Percentiles rank a stretch among this genome's conserved stretches.
Evolutionary conservation across 2,797 vertebrate species (phyloP).

Genomic region (Sorex maritimensis): DNA sequence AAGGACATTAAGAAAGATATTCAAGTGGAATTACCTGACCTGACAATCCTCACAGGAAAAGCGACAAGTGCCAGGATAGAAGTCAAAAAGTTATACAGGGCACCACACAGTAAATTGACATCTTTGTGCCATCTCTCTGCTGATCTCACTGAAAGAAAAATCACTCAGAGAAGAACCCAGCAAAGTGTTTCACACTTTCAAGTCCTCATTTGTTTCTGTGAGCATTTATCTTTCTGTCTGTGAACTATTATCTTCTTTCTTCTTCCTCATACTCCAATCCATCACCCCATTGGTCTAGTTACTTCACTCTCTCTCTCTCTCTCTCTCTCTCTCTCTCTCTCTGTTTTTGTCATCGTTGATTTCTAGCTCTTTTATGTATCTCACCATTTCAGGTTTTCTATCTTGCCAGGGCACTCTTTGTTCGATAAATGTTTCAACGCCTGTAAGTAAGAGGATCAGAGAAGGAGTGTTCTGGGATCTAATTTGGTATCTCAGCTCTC

Average conservation of each 20-base stretch:
- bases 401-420: constrained; percentile 18
- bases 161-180: not conserved
- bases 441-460: constrained; percentile 12
- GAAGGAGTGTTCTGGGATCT: not conserved
- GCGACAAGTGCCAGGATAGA: constrained; percentile 57
- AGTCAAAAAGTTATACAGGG: constrained; percentile 8
- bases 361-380: not conserved
- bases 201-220: constrained; percentile 43
- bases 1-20: constrained; percentile 61
- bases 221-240: constrained; percentile 66
- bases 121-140: not conserved
- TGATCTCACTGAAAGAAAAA: constrained; percentile 49
- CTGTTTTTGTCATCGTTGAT: constrained; percentile 32
- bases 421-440: constrained; percentile 29
- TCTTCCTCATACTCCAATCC: not conserved
- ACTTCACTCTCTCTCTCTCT: not conserved
- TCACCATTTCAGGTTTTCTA: constrained; percentile 44
- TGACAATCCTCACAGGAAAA: constrained; percentile 52
- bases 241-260: not conserved
- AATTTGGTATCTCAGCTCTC: not conserved
- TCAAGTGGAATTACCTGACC: constrained; percentile 46
- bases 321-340: not conserved
- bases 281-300: not conserved
- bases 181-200: not conserved
- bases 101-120: not conserved